Conservation (phyloP, 2,113 vertebrate species). For the Tichodroma muraria region DNA sequence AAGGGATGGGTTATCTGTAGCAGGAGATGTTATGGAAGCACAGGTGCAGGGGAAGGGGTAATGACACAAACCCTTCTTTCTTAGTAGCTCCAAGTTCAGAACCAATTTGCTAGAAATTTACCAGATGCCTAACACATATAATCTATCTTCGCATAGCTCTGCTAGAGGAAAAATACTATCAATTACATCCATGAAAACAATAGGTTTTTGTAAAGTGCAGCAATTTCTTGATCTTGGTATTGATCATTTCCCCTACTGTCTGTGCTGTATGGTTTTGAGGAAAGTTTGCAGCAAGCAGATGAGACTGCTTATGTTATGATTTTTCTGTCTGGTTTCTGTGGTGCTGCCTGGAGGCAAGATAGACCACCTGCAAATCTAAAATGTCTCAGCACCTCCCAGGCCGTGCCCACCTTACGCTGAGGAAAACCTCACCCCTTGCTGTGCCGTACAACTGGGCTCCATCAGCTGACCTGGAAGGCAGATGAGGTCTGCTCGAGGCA, state of each 20-base stretch:
- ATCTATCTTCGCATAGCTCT: not conserved
- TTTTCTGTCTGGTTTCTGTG: not conserved
- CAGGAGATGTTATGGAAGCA: not conserved
- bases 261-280: not conserved
- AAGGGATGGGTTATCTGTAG: not conserved
- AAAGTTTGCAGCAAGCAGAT: not conserved
- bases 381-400: not conserved
- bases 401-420: fast-evolving
- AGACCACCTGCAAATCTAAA: not conserved
- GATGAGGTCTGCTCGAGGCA: not conserved
- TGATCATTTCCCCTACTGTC: not conserved
- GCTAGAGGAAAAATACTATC: not conserved
- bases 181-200: not conserved
- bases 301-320: not conserved
- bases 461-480: fast-evolving
- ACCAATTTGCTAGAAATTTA: not conserved
- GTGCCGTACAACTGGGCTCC: fast-evolving
- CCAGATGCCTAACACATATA: not conserved
- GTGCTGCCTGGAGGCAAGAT: not conserved
- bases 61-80: not conserved
- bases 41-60: not conserved
- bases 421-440: fast-evolving
- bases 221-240: not conserved
- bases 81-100: not conserved
- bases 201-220: not conserved